Percentiles rank a stretch among this genome's conserved stretches.
Conservation (phyloP, 2,888 invertebrate genomes). For the Hyposoter didymator region DNA sequence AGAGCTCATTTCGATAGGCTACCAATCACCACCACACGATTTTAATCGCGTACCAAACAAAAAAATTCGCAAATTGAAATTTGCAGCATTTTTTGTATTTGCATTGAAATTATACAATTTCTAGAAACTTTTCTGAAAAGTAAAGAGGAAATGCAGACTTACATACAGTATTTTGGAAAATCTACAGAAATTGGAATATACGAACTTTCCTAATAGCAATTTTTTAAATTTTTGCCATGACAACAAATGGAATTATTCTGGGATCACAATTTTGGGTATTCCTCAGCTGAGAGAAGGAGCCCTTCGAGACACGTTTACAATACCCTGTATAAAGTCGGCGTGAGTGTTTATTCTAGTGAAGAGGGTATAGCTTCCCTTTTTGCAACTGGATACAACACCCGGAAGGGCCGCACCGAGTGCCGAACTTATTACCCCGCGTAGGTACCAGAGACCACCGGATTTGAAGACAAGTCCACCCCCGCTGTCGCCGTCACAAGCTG, state of each 20-base stretch:
- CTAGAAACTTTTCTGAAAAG: too few species aligned
- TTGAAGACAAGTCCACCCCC: constrained; percentile 84
- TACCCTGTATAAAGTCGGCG: constrained; percentile 78
- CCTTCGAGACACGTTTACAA: constrained; percentile 72
- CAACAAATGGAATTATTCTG: background rate
- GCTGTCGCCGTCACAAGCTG: constrained; percentile 85
- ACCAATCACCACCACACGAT: too few species aligned
- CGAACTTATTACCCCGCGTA: constrained; percentile 84
- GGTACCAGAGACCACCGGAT: constrained; percentile 80
- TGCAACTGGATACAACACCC: constrained; percentile 75
- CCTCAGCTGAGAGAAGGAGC: constrained; percentile 42
- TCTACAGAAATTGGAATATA: too few species aligned
- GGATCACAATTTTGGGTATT: background rate
- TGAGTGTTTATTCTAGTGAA: constrained; percentile 81
- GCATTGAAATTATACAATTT: too few species aligned
- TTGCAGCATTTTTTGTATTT: too few species aligned
- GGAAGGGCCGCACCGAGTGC: constrained; percentile 74
- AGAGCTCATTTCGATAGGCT: too few species aligned
- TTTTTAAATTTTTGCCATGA: too few species aligned
- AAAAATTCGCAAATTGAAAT: too few species aligned
- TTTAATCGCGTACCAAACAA: too few species aligned
- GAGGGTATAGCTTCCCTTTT: constrained; percentile 80
- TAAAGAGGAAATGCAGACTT: too few species aligned
- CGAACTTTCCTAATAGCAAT: too few species aligned
- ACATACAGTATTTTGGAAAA: too few species aligned